phyloP scores from a whole-genome alignment of 1,140 invertebrate genomes.

The Apis mellifera region DNA sequence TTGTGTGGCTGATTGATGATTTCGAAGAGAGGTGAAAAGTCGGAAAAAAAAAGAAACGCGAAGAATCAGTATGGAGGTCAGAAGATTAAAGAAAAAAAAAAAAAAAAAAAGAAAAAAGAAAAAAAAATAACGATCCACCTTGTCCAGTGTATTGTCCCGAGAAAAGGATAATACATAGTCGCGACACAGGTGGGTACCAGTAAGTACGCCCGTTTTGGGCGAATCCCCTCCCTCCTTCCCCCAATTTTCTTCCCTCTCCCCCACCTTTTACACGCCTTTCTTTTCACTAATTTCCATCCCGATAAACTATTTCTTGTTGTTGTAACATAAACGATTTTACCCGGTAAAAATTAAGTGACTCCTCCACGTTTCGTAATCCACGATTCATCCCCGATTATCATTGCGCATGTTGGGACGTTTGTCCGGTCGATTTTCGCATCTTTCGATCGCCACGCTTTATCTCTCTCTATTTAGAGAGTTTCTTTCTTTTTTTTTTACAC shows the following conservation, averaged over 20 bases:
- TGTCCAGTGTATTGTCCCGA: slow-evolving; percentile 62
- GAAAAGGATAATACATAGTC: slow-evolving; percentile 47
- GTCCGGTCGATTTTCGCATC: not conserved
- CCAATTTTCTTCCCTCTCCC: slow-evolving; percentile 54
- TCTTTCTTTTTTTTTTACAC: too few species aligned
- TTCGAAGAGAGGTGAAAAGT: not conserved
- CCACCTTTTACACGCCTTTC: not conserved
- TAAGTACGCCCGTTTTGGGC: slow-evolving; percentile 78
- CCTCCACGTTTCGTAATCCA: slow-evolving; percentile 12
- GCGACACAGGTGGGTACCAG: slow-evolving; percentile 63
- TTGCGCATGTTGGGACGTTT: not conserved
- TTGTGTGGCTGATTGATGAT: slow-evolving; percentile 5
- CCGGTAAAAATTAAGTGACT: slow-evolving; percentile 13
- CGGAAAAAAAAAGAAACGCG: not conserved
- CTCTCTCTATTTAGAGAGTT: too few species aligned
- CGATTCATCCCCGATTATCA: not conserved
- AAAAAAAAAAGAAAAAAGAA: not conserved
- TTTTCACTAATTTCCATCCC: not conserved
- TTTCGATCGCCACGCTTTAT: not conserved
- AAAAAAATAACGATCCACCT: slow-evolving; percentile 62
- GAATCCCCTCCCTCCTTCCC: slow-evolving; percentile 17
- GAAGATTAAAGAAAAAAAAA: slow-evolving; percentile 45
- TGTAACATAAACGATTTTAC: slow-evolving; percentile 39
- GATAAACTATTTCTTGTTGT: not conserved
- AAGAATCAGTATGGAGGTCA: slow-evolving; percentile 52